Base-by-base conservation (phyloP, 2,888 invertebrate genomes). In the Quadroppia sp. region DNA sequence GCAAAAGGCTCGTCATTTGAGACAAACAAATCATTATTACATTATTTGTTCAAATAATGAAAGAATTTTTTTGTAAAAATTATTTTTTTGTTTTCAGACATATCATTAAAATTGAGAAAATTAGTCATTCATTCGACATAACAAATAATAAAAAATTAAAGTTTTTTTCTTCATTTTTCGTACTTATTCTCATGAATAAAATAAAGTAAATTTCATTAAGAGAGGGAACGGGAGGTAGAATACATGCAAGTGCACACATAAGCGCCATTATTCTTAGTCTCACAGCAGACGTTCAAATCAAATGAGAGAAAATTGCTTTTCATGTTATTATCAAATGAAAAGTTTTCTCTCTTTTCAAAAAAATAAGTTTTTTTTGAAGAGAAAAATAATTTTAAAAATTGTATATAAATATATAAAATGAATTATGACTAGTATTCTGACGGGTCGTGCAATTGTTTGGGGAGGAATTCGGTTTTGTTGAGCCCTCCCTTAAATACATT, bases 281-380 rank as follows among this genome's bases (percentile, higher is more conserved):
- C 53, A 53, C 7, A 11, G 48, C 48, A 48, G 25, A 25, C 53
- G 53, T 53, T 25, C 6, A 9, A 2, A 61, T 30, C 28, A 32
- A 61, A 61, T 61, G 32, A 61, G 32, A 28, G 61, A 61, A 61
- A 61, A 61, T 61, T 61, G 61, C 61, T 61, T 61, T 56, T 61
- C 25, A 30, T 15, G 61, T 61, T 61, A 61, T 32, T 61, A 61
- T 61, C 11, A 56, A 56, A 61, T 61, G 32, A 61, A 61, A 61
- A 30, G 23, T 25, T 9, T 48, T 48, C 17, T 48, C 17, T n/a
- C 56, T 56, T 61, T 61, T 61, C 3, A 7, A 15, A 17, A 61
- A 32, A 61, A 32, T 32, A 30, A 17, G 30, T 17, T 61, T 32
- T 61, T 61, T 30, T 30, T 4, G 32, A 17, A 20, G 32, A 2